Percentiles rank a stretch among this genome's conserved stretches.
These are phyloP conservation scores for Gymnarchus niloticus DNA, from an alignment of 2,113 vertebrate genomes.

Conservation along the genomic window DNA sequence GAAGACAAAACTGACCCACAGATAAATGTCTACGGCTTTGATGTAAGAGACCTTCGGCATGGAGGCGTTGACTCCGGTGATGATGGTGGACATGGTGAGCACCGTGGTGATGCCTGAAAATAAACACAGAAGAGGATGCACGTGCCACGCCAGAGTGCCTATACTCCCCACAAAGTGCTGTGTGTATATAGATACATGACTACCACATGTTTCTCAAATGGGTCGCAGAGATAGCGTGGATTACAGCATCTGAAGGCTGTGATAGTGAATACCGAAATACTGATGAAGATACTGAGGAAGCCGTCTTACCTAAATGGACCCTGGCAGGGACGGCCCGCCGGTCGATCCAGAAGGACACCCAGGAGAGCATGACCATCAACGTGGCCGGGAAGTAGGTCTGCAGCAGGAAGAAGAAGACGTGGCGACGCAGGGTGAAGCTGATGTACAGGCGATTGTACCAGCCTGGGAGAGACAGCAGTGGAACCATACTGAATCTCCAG, in stretches of 20 bases:
- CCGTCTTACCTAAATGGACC: conserved; percentile 72
- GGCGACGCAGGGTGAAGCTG: conserved; percentile 75
- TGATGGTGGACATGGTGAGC: conserved; percentile 69
- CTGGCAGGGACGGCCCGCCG: conserved; percentile 76
- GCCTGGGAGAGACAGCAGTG: conserved; percentile 52
- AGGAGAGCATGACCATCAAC: conserved; percentile 82
- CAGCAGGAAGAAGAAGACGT: conserved; percentile 83
- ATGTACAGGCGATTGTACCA: conserved; percentile 84
- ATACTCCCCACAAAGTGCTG: too few relatives aligned
- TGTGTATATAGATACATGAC: too few relatives aligned
- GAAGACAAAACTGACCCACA: conserved; percentile 93
- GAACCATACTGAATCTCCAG: neutral
- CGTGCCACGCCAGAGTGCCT: neutral
- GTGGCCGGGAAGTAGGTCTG: conserved; percentile 80
- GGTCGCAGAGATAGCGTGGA: neutral
- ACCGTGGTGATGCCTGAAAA: conserved; percentile 64
- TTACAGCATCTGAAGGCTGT: too few relatives aligned
- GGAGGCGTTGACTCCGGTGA: conserved; percentile 85
- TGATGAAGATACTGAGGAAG: too few relatives aligned
- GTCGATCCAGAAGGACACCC: conserved; percentile 84
- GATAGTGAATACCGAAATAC: too few relatives aligned
- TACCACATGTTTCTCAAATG: neutral
- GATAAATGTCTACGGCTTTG: conserved; percentile 88
- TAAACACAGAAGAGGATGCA: neutral
- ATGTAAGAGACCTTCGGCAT: conserved; percentile 90